These are phyloP conservation scores for Cremastinae sp. DNA, from an alignment of 2,888 invertebrate genomes.

Conservation along the genomic window DNA sequence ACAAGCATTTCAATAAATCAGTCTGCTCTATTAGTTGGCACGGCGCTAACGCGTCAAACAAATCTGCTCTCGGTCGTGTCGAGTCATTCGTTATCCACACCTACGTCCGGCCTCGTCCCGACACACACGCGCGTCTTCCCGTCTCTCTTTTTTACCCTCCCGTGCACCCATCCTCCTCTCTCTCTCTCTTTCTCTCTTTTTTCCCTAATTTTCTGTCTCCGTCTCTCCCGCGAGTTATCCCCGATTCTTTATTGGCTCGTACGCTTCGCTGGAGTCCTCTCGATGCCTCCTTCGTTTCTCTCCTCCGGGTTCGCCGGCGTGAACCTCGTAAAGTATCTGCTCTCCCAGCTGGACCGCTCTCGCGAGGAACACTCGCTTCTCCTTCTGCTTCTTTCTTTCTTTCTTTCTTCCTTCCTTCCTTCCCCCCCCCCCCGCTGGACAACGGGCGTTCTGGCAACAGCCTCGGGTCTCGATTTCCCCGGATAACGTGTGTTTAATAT, in stretches of 20 bases:
- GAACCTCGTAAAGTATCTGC: slow-evolving; percentile 56
- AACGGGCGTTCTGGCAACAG: background rate
- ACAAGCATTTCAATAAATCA: slow-evolving; percentile 69
- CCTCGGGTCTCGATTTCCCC: background rate
- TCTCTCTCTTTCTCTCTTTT: background rate
- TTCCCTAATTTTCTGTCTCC: slow-evolving; percentile 7
- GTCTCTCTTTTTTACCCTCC: slow-evolving; percentile 31
- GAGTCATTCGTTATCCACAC: slow-evolving; percentile 68
- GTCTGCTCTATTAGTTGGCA: slow-evolving; percentile 75
- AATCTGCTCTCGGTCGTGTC: slow-evolving; percentile 68
- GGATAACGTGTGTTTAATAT: background rate
- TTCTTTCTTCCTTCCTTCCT: slow-evolving; percentile 3
- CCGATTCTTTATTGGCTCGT: slow-evolving; percentile 59
- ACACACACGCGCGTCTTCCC: background rate
- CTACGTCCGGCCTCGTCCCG: slow-evolving; percentile 59
- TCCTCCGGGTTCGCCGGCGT: slow-evolving; percentile 25
- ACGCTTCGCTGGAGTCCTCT: slow-evolving; percentile 26
- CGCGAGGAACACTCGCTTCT: background rate
- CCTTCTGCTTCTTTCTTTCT: slow-evolving; percentile 11
- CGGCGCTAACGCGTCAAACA: slow-evolving; percentile 73
- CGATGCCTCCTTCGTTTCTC: slow-evolving; percentile 54
- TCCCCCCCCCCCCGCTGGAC: background rate
- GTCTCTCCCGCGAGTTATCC: slow-evolving; percentile 31
- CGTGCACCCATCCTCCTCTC: slow-evolving; percentile 11
- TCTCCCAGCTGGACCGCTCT: slow-evolving; percentile 32